phyloP scores from a whole-genome alignment of 2,888 invertebrate species.

The Acrocera orbiculus region DNA sequence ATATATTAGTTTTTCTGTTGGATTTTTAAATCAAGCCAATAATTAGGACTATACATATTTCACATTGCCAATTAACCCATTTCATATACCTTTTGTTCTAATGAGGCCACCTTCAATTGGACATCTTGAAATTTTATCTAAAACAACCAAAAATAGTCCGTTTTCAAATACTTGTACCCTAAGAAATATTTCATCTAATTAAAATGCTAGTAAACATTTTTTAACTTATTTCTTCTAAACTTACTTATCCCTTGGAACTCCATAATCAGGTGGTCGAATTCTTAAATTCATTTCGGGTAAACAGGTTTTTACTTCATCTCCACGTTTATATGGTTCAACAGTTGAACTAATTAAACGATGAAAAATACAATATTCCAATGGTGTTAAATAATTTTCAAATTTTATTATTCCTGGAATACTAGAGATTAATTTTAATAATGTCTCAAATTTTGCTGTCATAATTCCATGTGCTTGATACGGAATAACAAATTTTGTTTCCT shows the following conservation, averaged over 20 bases:
- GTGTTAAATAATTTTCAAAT: slow-evolving; percentile 24
- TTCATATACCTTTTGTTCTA: slow-evolving; percentile 30
- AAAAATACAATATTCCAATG: slow-evolving; percentile 34
- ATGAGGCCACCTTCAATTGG: slow-evolving; percentile 49
- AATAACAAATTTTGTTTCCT: slow-evolving; percentile 34
- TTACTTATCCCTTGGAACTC: slow-evolving; percentile 5
- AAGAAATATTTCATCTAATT: not conserved
- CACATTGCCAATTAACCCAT: no score
- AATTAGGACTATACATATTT: no score
- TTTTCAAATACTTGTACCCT: slow-evolving; percentile 1
- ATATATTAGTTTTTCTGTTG: no score
- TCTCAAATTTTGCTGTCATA: slow-evolving; percentile 40
- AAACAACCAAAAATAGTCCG: slow-evolving; percentile 3
- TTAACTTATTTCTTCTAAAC: not conserved
- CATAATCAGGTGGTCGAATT: not conserved
- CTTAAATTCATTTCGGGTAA: not conserved
- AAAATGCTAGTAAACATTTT: not conserved
- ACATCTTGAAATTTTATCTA: slow-evolving; percentile 27
- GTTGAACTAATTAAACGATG: slow-evolving; percentile 42
- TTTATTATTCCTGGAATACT: slow-evolving; percentile 24
- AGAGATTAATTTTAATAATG: slow-evolving; percentile 42
- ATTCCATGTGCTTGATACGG: slow-evolving; percentile 41
- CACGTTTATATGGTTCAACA: slow-evolving; percentile 39
- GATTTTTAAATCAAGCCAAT: no score
- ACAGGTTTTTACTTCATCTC: slow-evolving; percentile 39